Evolutionary conservation across 2,797 vertebrate species (phyloP).

Genomic region (Erethizon dorsatum): DNA sequence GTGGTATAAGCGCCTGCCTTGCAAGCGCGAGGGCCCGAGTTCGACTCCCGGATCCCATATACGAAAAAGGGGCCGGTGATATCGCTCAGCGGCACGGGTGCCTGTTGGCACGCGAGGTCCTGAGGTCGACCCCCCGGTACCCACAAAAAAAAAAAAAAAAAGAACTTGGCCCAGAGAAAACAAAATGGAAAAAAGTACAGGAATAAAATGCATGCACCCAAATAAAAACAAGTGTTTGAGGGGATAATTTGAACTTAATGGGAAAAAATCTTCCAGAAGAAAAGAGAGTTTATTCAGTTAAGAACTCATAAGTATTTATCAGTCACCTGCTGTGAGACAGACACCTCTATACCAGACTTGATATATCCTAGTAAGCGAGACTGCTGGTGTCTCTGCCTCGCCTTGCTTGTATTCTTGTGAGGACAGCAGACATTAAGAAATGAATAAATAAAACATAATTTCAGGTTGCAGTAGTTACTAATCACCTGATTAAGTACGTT

Average conservation of each 20-base stretch:
- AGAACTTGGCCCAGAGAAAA: not conserved
- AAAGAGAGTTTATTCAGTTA: not conserved
- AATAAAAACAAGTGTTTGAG: not conserved
- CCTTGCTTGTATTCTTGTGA: not conserved
- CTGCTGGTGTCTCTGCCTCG: accelerated
- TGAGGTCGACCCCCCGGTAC: too few relatives aligned
- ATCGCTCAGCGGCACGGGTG: too few relatives aligned
- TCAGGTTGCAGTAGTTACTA: not conserved
- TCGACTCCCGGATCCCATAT: too few relatives aligned
- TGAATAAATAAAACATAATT: not conserved
- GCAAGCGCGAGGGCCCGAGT: too few relatives aligned
- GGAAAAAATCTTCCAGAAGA: not conserved
- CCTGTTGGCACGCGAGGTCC: too few relatives aligned
- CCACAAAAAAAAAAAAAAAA: too few relatives aligned
- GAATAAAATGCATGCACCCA: not conserved
- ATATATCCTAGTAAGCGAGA: not conserved
- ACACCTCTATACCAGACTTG: not conserved
- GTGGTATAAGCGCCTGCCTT: too few relatives aligned
- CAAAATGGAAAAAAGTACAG: not conserved
- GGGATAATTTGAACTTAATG: not conserved
- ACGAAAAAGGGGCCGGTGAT: too few relatives aligned
- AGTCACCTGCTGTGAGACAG: not conserved
- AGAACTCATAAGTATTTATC: not conserved
- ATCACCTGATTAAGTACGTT: not conserved
- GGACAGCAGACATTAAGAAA: not conserved